Evolutionary conservation across 2,888 invertebrate species (phyloP).

Genomic region (Lottia scabra): DNA sequence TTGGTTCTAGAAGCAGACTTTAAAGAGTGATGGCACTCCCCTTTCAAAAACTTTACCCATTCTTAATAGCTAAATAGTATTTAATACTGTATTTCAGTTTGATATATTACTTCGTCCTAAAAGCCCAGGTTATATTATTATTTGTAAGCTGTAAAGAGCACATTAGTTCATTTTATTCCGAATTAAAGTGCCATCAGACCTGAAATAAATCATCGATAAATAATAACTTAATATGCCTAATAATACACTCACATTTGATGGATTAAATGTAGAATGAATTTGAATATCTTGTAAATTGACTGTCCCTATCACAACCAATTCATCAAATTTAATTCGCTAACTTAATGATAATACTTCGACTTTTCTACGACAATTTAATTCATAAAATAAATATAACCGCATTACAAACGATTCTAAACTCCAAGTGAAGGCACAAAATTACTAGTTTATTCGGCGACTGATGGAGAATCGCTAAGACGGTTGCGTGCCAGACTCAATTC

Average conservation of each 20-base stretch:
- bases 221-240: neutral
- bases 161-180: too few species aligned
- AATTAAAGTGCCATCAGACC: too few species aligned
- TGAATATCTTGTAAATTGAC: conserved; percentile 4
- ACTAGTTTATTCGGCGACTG: conserved; percentile 2
- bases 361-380: neutral
- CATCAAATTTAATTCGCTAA: conserved; percentile 1
- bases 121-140: too few species aligned
- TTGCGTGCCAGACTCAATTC: conserved; percentile 4
- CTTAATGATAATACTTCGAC: neutral
- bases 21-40: too few species aligned
- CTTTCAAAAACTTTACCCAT: too few species aligned
- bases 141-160: too few species aligned
- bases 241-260: neutral
- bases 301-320: neutral
- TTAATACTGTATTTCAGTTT: too few species aligned
- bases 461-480: neutral
- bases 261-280: neutral
- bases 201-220: neutral
- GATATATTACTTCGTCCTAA: too few species aligned
- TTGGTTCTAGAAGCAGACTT: too few species aligned
- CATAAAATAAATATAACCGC: conserved; percentile 3
- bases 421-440: conserved; percentile 1
- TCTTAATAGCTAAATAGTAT: too few species aligned
- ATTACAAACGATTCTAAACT: conserved; percentile 2